Evolutionary conservation across 2,797 vertebrate genomes (phyloP), one percentile per base, ranked within the genome.

Genomic region (Schizopygopsis pylzovi): DNA sequence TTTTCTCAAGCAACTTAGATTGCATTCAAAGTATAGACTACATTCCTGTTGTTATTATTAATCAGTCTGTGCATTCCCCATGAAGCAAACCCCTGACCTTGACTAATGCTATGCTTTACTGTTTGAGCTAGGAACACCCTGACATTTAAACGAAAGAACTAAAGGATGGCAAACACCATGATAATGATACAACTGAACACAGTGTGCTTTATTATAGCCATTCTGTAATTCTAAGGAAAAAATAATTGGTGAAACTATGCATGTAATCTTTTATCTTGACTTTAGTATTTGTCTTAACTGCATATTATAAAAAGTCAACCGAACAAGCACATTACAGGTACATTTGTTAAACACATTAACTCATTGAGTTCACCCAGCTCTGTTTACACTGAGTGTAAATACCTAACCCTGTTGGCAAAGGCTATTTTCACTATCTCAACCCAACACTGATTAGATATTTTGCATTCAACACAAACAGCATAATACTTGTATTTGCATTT

Each of bases 251-350:
- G 28, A 37, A 52, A 76, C 18, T 8, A 33, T 61, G n/a, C 59
- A 61, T 12, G n/a, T 12, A 59, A 16, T 33, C 15, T 65, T 54
- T 39, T 13, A 54, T 76, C 28, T 76, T 22, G 49, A 54, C 5
- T 70, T 45, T 71, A 1, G 1, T 18, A 43, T 43, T 82, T 59
- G 68, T 56, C 65, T 56, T 39, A 70, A 65, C 41, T 8, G 11
- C 56, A 76, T 65, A 65, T 47, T 15, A 37, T 16, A 79, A 63
- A 79, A 56, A 41, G n/a, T 37, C 56, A 80, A 37, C 5, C n/a
- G 16, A 80, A 47, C 37, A 61, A 68, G 39, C 33, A 52, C 63
- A 68, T 52, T 54, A 41, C 22, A 25, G 5, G 33, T 70, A 39
- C 43, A 67, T 49, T 47, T 80, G 61, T 22, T 67, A 77, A 41